phyloP scores from a whole-genome alignment of 2,113 vertebrate species.

The Rhabdornis inornatus region DNA sequence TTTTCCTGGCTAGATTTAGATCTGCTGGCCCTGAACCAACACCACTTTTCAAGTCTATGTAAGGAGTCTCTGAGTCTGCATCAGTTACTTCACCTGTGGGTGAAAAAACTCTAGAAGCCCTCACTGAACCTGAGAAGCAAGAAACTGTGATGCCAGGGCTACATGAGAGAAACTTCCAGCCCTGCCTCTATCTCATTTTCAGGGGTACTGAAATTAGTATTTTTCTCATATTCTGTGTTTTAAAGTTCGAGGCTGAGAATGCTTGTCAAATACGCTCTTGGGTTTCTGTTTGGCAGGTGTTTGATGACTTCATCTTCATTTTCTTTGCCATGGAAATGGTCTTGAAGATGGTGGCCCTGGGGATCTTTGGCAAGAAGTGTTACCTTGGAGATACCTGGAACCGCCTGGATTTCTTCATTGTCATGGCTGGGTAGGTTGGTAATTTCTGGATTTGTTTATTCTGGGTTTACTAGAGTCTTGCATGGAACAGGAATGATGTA shows the following conservation, averaged over 20 bases:
- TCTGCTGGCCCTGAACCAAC: neutral
- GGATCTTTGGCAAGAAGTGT: conserved; percentile 93
- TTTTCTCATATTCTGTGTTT: neutral
- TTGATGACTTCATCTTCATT: conserved; percentile 82
- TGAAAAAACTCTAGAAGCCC: neutral
- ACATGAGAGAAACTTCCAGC: neutral
- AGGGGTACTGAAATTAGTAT: neutral
- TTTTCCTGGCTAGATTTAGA: neutral
- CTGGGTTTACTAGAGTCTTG: neutral
- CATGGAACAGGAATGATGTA: neutral
- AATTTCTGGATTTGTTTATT: neutral
- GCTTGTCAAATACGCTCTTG: neutral
- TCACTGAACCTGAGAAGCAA: neutral
- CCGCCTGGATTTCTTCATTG: conserved; percentile 96
- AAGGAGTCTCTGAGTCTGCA: neutral
- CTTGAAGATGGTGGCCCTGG: conserved; percentile 95
- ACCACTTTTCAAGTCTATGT: neutral
- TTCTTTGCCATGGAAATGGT: conserved; percentile 99
- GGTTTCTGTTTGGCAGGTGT: conserved; percentile 66
- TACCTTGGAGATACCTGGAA: conserved; percentile 99
- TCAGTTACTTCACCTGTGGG: neutral
- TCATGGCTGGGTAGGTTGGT: conserved; percentile 91
- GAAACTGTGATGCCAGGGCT: neutral
- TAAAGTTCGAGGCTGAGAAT: neutral
- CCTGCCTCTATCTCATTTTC: neutral